phyloP scores from a whole-genome alignment of 1,140 invertebrate species.

The Papilio machaon region DNA sequence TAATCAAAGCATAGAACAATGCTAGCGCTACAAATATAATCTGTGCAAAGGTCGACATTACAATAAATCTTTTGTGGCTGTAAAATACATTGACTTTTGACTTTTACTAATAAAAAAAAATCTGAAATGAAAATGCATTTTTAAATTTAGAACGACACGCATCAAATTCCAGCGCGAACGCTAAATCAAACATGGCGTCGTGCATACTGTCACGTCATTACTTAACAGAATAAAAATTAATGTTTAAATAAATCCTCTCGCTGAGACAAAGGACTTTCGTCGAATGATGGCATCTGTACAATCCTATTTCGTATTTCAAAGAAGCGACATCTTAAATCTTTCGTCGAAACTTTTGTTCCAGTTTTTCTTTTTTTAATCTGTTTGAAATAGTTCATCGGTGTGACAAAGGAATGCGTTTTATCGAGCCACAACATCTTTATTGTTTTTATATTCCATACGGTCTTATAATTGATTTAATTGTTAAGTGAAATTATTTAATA shows the following conservation, averaged over 20 bases:
- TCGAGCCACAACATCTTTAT: conserved; percentile 28
- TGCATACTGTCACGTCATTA: conserved; percentile 19
- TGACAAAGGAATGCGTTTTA: conserved; percentile 35
- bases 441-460: conserved; percentile 23
- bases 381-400: conserved; percentile 23
- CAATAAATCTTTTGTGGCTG: background rate
- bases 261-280: conserved; percentile 26
- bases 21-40: conserved; percentile 1
- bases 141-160: background rate
- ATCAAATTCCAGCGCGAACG: background rate
- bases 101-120: background rate
- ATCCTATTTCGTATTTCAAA: conserved; percentile 35
- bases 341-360: conserved; percentile 32
- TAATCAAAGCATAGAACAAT: conserved; percentile 13
- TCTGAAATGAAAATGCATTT: background rate
- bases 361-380: conserved; percentile 31
- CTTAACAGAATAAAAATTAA: conserved; percentile 20
- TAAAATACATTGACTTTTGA: background rate
- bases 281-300: conserved; percentile 37
- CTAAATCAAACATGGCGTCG: conserved; percentile 17
- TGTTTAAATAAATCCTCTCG: conserved; percentile 23
- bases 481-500: conserved; percentile 5
- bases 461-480: conserved; percentile 34
- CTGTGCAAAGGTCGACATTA: conserved; percentile 9
- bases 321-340: conserved; percentile 39